Evolutionary conservation across 2,113 vertebrate species (phyloP).

Genomic region (Epinephelus moara): DNA sequence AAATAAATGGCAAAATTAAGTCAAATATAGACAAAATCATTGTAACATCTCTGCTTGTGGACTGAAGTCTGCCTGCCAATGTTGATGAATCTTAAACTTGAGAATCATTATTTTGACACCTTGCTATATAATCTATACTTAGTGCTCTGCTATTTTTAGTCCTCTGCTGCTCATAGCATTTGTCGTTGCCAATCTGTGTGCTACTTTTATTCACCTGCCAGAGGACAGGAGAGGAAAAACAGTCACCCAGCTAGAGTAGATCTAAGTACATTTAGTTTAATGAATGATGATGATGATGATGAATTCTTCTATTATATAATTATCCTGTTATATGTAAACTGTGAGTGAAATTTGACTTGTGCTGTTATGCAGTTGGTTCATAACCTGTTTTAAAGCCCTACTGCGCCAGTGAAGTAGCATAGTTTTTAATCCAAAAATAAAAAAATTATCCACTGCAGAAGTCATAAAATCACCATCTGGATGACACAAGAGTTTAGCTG

Average conservation of each 20-base stretch:
- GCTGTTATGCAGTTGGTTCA: neutral
- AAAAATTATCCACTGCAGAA: neutral
- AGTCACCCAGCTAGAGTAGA: neutral
- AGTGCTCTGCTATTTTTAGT: constrained; percentile 46
- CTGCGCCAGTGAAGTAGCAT: neutral
- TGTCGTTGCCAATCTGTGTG: constrained; percentile 11
- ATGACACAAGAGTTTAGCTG: neutral
- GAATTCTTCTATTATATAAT: neutral
- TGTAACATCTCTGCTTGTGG: neutral
- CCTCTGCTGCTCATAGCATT: constrained; percentile 1
- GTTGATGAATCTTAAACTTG: neutral
- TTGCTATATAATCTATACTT: constrained; percentile 19
- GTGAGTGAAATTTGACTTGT: constrained; percentile 8
- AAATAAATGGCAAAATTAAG: neutral
- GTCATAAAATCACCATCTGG: constrained; percentile 8
- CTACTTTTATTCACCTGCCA: constrained; percentile 28
- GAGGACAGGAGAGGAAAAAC: neutral
- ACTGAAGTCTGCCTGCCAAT: neutral
- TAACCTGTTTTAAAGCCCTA: neutral
- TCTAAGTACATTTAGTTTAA: neutral
- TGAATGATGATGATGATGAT: too few species aligned
- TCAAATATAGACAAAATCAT: neutral
- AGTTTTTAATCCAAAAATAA: neutral
- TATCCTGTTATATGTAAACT: neutral
- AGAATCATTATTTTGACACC: constrained; percentile 20